phyloP scores from a whole-genome alignment of 2,113 vertebrate genomes.

The Pseudopodoces humilis region DNA sequence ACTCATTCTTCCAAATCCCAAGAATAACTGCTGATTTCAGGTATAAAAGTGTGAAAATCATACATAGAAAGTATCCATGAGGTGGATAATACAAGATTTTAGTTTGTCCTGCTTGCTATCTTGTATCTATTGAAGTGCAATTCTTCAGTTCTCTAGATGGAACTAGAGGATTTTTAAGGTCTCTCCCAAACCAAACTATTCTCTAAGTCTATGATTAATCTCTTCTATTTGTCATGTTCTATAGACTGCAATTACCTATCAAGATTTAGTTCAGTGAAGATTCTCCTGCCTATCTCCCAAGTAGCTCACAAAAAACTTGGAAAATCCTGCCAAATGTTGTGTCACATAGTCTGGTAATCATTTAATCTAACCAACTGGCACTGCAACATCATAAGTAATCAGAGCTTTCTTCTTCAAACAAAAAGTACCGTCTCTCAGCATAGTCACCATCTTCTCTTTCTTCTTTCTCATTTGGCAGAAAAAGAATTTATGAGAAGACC shows the following conservation, averaged over 20 bases:
- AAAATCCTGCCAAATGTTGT: background rate
- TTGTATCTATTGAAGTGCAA: background rate
- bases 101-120: background rate
- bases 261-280: background rate
- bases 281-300: background rate
- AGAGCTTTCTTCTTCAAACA: background rate
- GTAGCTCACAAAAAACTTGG: background rate
- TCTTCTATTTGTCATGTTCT: background rate
- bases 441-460: background rate
- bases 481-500: background rate
- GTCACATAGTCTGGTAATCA: background rate
- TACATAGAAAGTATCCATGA: background rate
- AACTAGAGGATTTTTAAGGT: background rate
- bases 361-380: background rate
- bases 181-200: background rate
- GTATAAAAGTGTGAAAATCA: background rate
- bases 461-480: background rate
- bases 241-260: background rate
- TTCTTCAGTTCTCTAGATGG: background rate
- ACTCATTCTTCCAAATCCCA: background rate
- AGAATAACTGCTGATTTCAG: background rate
- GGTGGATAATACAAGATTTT: background rate
- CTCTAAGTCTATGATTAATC: background rate
- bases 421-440: background rate
- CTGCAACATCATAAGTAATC: background rate